phyloP scores from a whole-genome alignment of 1,140 invertebrate species.

The Dryas iulia region DNA sequence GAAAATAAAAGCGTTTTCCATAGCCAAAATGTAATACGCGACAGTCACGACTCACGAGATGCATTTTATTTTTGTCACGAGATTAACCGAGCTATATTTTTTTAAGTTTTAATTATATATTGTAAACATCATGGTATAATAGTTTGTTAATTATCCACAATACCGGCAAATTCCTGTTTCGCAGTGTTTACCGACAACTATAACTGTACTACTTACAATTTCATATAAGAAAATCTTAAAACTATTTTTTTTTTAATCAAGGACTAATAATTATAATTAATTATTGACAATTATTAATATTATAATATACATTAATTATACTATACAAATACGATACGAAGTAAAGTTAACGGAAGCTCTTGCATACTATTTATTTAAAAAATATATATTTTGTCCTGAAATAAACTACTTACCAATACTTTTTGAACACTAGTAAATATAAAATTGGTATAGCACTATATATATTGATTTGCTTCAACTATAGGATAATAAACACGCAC shows the following conservation, averaged over 20 bases:
- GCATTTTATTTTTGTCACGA: slow-evolving; percentile 6
- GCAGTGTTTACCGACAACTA: not conserved
- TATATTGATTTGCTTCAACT: not conserved
- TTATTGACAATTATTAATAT: not conserved
- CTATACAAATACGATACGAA: no score
- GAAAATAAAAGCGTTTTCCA: slow-evolving; percentile 10
- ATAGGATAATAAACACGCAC: not conserved
- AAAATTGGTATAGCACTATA: not conserved
- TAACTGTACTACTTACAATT: not conserved
- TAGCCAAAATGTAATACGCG: slow-evolving; percentile 2
- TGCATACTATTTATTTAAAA: no score
- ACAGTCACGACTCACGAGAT: not conserved
- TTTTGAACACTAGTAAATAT: not conserved
- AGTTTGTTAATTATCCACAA: not conserved
- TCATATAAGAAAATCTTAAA: not conserved
- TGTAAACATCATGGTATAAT: not conserved
- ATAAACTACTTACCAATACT: not conserved
- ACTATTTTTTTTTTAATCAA: no score
- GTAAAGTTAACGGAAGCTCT: no score
- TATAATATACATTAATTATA: not conserved
- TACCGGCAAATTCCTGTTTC: not conserved
- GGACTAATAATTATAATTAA: no score
- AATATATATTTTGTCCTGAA: not conserved
- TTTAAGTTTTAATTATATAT: not conserved
- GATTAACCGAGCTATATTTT: not conserved